Conservation (phyloP, 2,888 invertebrate species). For the Eudemis profundana region DNA sequence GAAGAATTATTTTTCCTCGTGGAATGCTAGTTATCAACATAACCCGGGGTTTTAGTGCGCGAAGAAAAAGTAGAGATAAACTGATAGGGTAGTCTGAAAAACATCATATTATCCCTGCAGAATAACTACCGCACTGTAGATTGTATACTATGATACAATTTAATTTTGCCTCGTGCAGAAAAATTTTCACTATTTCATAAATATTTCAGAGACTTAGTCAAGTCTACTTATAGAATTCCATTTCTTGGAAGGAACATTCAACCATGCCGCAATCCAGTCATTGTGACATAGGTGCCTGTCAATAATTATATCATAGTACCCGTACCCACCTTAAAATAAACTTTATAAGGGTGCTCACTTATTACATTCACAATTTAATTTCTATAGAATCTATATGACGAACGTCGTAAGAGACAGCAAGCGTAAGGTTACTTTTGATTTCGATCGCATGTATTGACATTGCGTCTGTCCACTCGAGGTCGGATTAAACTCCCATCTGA, state of each 20-base stretch:
- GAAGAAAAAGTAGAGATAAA: no score
- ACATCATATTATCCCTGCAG: no score
- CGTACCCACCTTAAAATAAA: not conserved
- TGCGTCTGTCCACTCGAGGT: conserved; percentile 23
- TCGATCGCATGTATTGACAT: conserved; percentile 11
- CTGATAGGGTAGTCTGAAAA: no score
- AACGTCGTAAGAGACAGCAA: not conserved
- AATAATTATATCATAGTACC: not conserved
- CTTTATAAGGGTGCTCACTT: not conserved
- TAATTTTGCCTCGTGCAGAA: no score
- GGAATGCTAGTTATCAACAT: no score
- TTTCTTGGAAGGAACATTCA: not conserved
- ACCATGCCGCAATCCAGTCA: not conserved
- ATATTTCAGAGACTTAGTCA: not conserved
- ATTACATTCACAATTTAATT: not conserved
- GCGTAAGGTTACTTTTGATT: conserved; percentile 15
- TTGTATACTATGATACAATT: no score
- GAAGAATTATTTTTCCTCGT: no score
- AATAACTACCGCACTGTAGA: no score
- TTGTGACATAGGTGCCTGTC: conserved; percentile 5
- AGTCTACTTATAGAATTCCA: not conserved
- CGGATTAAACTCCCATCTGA: conserved; percentile 36
- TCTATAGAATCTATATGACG: not conserved
- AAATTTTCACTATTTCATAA: no score
- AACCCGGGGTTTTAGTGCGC: no score